Evolutionary conservation across 1,140 invertebrate genomes (phyloP).

Genomic region (Carcinoscorpius rotundicauda): DNA sequence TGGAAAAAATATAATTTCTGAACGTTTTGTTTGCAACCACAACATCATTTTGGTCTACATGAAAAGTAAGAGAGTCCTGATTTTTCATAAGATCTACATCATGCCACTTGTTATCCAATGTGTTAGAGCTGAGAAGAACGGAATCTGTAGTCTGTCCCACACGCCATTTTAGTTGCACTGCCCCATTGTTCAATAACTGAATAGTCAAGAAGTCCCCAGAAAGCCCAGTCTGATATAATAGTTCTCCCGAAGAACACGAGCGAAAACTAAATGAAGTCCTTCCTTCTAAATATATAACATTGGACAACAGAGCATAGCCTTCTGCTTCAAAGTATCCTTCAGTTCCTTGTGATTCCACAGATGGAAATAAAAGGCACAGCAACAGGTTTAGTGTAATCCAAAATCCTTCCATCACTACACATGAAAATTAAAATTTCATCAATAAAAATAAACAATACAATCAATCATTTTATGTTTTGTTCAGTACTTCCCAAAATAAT

Average conservation of each 20-base stretch:
- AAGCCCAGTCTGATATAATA: conserved; percentile 21
- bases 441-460: too few species aligned
- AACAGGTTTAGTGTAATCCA: too few species aligned
- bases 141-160: conserved; percentile 1
- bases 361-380: too few species aligned
- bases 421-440: too few species aligned
- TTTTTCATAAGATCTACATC: conserved; percentile 19
- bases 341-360: too few species aligned
- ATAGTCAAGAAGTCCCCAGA: conserved; percentile 19
- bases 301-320: conserved; percentile 8
- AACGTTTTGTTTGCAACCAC: conserved; percentile 63
- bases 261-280: conserved; percentile 23
- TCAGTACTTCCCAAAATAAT: too few species aligned
- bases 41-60: conserved; percentile 15
- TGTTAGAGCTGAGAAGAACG: conserved; percentile 7
- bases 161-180: conserved; percentile 14
- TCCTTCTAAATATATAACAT: conserved; percentile 7
- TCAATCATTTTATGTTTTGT: too few species aligned
- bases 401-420: too few species aligned
- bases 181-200: conserved; percentile 12
- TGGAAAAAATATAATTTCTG: conserved; percentile 36
- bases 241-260: conserved; percentile 22
- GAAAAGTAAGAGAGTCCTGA: conserved; percentile 16
- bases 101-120: conserved; percentile 22
- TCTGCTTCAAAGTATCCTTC: too few species aligned